phyloP scores from a whole-genome alignment of 1,140 invertebrate genomes.

The Helicoverpa zea region DNA sequence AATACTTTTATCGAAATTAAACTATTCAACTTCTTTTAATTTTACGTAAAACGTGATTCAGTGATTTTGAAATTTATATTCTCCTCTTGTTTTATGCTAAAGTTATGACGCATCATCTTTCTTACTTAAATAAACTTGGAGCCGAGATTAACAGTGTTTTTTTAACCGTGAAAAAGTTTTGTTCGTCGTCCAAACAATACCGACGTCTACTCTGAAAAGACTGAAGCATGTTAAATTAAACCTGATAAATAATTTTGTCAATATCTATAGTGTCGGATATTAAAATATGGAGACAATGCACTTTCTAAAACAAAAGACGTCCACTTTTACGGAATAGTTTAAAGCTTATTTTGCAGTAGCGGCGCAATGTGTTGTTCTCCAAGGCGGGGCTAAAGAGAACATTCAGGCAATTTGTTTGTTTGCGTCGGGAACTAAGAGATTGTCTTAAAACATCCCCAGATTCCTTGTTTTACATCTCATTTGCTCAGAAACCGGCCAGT shows the following conservation, averaged over 20 bases:
- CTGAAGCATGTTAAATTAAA: too few relatives aligned
- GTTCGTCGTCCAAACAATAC: not conserved
- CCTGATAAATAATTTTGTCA: too few relatives aligned
- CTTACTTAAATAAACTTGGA: not conserved
- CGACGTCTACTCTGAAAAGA: too few relatives aligned
- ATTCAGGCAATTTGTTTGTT: constrained; percentile 58
- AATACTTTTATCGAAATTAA: constrained; percentile 29
- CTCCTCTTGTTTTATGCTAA: not conserved
- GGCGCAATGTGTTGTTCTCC: constrained; percentile 47
- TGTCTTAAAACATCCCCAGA: constrained; percentile 54
- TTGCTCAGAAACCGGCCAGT: constrained; percentile 48
- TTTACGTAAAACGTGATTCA: constrained; percentile 24
- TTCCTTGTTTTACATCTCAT: constrained; percentile 62
- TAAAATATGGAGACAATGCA: not conserved
- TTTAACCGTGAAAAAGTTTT: too few relatives aligned
- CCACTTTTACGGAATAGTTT: constrained; percentile 40
- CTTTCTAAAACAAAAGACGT: constrained; percentile 27
- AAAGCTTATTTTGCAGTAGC: constrained; percentile 42
- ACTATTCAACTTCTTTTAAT: constrained; percentile 28
- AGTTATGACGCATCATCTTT: constrained; percentile 28
- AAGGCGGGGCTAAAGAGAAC: constrained; percentile 39
- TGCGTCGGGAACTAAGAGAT: constrained; percentile 55
- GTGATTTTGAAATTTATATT: constrained; percentile 19
- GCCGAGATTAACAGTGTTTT: too few relatives aligned
- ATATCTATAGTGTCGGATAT: too few relatives aligned